phyloP scores from a whole-genome alignment of 2,888 invertebrate species.

The Acleris sparsana region DNA sequence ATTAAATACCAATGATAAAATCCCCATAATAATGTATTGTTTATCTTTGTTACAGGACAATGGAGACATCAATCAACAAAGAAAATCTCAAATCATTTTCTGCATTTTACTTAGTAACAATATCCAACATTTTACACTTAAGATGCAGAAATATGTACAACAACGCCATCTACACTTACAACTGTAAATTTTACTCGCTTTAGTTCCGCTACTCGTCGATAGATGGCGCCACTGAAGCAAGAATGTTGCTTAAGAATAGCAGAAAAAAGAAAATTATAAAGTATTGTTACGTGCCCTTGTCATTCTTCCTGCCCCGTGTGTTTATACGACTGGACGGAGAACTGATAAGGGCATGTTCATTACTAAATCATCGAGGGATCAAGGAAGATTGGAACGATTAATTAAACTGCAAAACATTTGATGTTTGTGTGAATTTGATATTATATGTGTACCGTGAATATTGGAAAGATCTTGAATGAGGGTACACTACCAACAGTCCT shows the following conservation, averaged over 20 bases:
- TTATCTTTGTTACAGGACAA: constrained; percentile 15
- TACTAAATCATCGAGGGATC: constrained; percentile 50
- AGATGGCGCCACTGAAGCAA: constrained; percentile 49
- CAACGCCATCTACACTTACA: constrained; percentile 44
- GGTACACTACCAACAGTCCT: too few relatives aligned
- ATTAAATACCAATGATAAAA: not conserved
- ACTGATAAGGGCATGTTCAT: constrained; percentile 97
- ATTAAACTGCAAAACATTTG: too few relatives aligned
- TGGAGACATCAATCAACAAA: not conserved
- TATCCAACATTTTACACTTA: constrained; percentile 42
- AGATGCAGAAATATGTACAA: constrained; percentile 52
- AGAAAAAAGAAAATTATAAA: constrained; percentile 38
- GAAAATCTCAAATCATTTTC: constrained; percentile 40
- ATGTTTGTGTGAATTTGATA: too few relatives aligned
- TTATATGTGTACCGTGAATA: too few relatives aligned
- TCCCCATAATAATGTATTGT: not conserved
- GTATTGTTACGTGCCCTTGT: constrained; percentile 89
- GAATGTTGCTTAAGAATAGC: not conserved
- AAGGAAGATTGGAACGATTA: constrained; percentile 32
- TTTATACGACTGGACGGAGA: constrained; percentile 97
- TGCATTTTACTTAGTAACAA: constrained; percentile 56
- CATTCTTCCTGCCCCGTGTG: constrained; percentile 96
- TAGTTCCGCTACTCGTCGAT: constrained; percentile 45
- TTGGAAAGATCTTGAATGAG: too few relatives aligned
- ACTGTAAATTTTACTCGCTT: not conserved